Evolutionary conservation across 2,797 vertebrate species (phyloP).

Genomic region (Neostethus bicornis): DNA sequence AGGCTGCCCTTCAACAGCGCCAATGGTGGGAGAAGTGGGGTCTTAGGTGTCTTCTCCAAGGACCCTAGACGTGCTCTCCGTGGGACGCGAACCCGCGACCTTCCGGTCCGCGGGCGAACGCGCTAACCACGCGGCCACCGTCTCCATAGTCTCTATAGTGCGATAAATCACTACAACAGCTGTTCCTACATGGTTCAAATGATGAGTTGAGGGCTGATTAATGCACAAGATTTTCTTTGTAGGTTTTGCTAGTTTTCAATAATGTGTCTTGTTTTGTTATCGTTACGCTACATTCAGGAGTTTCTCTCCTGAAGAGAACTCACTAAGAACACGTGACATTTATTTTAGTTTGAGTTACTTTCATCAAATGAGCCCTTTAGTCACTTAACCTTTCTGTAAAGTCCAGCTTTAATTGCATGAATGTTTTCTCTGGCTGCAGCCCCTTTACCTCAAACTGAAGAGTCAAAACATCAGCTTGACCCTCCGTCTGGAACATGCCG

Average conservation of each 20-base stretch:
- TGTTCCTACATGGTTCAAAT: background rate
- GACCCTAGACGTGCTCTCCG: too few species aligned
- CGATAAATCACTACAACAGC: background rate
- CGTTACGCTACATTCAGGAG: background rate
- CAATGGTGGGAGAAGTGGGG: too few species aligned
- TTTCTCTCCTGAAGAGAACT: background rate
- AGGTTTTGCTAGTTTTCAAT: too few species aligned
- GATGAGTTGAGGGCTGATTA: background rate
- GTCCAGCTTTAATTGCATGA: slow-evolving; percentile 41
- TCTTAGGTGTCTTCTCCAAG: too few species aligned
- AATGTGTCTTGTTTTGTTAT: too few species aligned
- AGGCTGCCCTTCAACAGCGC: too few species aligned
- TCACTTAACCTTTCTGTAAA: slow-evolving; percentile 55
- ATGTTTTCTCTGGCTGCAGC: slow-evolving; percentile 17
- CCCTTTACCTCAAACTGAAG: slow-evolving; percentile 25
- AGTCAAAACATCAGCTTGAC: slow-evolving; percentile 46
- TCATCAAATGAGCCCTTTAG: slow-evolving; percentile 30
- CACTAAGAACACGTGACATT: slow-evolving; percentile 34
- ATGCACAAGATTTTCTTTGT: too few species aligned
- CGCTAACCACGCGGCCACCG: too few species aligned
- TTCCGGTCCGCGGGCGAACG: too few species aligned
- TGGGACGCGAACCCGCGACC: too few species aligned
- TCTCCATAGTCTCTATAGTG: too few species aligned
- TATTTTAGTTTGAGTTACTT: slow-evolving; percentile 36
- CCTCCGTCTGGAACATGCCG: slow-evolving; percentile 15